Conservation (phyloP, 2,113 vertebrate species). For the Cyphomyrus plagiostoma region DNA sequence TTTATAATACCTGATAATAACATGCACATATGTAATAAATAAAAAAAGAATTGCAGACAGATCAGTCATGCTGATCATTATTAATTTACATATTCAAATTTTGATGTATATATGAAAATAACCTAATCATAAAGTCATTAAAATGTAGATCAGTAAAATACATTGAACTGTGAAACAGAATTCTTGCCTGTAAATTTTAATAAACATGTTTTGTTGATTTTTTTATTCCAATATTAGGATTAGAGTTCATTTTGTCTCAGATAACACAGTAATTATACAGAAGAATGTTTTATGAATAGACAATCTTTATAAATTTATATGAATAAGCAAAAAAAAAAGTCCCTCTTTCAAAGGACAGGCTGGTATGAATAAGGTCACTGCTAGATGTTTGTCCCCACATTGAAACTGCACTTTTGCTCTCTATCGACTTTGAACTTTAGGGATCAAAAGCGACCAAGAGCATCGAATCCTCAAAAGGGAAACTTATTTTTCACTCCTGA, state of each 20-base stretch:
- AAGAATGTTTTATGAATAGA: conserved; percentile 15
- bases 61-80: conserved; percentile 55
- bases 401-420: conserved; percentile 32
- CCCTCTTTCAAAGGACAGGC: conserved; percentile 62
- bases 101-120: conserved; percentile 55
- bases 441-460: conserved; percentile 66
- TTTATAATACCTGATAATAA: conserved; percentile 15
- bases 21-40: conserved; percentile 48
- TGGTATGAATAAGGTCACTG: conserved; percentile 65
- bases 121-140: conserved; percentile 49
- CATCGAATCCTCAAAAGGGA: conserved; percentile 59
- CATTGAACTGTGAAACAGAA: conserved; percentile 6
- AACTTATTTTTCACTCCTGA: conserved; percentile 57
- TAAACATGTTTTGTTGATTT: conserved; percentile 16
- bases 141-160: conserved; percentile 36
- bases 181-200: conserved; percentile 4
- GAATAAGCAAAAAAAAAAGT: conserved; percentile 46
- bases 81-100: neutral
- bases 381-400: conserved; percentile 52
- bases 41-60: conserved; percentile 53
- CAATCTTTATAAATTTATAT: conserved; percentile 44
- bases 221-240: neutral
- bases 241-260: neutral
- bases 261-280: neutral
- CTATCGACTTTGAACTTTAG: conserved; percentile 60